A percentile compares a stretch with the other conserved stretches of the same genome.
Conservation (phyloP, 2,888 invertebrate species). For the Tetragnatha montana region DNA sequence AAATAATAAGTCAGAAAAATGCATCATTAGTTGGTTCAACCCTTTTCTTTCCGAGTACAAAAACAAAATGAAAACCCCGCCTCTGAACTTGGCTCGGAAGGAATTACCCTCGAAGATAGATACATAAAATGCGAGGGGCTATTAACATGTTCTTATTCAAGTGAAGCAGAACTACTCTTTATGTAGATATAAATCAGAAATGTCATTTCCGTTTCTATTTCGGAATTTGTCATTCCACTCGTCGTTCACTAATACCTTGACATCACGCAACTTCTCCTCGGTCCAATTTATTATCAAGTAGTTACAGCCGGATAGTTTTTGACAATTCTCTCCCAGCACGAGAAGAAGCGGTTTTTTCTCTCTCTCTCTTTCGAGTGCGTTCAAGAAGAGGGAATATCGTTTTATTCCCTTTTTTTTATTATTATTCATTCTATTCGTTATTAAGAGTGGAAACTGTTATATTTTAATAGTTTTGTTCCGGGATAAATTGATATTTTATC, state of each 20-base stretch:
- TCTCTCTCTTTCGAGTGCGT: too few species aligned
- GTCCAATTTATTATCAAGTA: not conserved
- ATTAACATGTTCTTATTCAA: not conserved
- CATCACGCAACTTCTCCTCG: slow-evolving; percentile 3
- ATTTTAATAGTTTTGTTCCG: too few species aligned
- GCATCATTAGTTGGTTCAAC: not conserved
- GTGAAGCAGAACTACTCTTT: slow-evolving; percentile 10
- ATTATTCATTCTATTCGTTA: too few species aligned
- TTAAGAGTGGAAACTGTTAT: too few species aligned
- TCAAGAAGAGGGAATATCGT: too few species aligned
- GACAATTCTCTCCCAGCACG: not conserved
- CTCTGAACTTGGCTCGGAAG: not conserved
- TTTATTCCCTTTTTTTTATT: too few species aligned
- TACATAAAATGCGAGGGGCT: not conserved
- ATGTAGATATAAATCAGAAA: slow-evolving; percentile 16
- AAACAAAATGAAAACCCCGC: not conserved
- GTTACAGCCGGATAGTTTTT: not conserved
- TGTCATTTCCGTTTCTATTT: slow-evolving; percentile 14
- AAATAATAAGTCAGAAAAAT: too few species aligned
- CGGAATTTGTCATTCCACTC: slow-evolving; percentile 12
- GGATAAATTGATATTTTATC: too few species aligned
- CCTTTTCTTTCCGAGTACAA: not conserved
- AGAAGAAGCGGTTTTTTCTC: not conserved
- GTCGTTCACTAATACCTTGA: slow-evolving; percentile 1
- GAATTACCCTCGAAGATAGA: not conserved